Base-by-base conservation (phyloP, 1,140 invertebrate species). In the Camponotus floridanus region DNA sequence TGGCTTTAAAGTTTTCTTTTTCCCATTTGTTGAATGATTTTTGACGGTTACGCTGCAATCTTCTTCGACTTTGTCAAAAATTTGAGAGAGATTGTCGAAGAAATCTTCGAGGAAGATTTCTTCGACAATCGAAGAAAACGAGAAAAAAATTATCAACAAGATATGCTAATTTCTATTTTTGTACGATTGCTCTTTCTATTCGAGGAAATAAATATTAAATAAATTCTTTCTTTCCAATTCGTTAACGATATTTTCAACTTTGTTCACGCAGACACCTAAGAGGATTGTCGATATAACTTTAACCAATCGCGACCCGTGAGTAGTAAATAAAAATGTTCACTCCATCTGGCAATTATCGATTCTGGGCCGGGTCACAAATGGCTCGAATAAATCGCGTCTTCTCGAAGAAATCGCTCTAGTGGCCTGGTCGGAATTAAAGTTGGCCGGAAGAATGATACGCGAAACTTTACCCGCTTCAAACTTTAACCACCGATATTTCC, bases 401-500 rank as follows among this genome's bases (percentile, higher is more conserved):
- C 76, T 61, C 42, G 39, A 83, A 62, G 68, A 73, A 83, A 83
- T 83, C 68, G 68, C 15, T 83, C 79, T 83, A 74, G 79, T 74
- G 68, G 79, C 68, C 79, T 83, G 73, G 79, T 70, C 18, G 68
- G 79, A 74, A 83, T 83, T 83, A 83, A 83, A 83, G 79, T 83
- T 83, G 55, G 55, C 31, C 68, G 67, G 39, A 83, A 83, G 68
- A 83, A 74, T 45, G 39, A 83, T 73, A n/a, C n/a, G 79, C 79
- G 68, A 74, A 83, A 83, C 68, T 83, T 81, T 48, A 74, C 55
- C 36, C 57, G 57, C 55, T 57, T 74, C 79, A 18, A 74, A 83
- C 79, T 83, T 83, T 39, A 45, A 83, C 68, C 55, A 68, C 79
- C 55, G 31, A 83, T 83, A 83, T 83, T 61, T 83, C 65, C 48